phyloP scores from a whole-genome alignment of 1,140 invertebrate species.

The Diuraphis noxia region DNA sequence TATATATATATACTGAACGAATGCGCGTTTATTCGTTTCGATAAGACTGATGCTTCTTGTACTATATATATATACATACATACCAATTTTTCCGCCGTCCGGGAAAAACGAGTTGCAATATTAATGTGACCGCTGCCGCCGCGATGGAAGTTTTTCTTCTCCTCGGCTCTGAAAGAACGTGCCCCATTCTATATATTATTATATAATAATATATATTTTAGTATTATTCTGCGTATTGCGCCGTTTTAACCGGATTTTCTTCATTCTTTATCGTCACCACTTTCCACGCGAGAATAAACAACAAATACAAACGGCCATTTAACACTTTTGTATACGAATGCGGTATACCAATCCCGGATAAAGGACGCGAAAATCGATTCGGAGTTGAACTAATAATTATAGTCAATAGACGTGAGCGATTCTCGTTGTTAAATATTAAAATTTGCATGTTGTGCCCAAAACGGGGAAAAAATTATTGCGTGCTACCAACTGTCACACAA shows the following conservation, averaged over 20 bases:
- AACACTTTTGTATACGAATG: neutral
- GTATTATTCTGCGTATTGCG: neutral
- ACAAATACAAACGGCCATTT: neutral
- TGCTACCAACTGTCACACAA: neutral
- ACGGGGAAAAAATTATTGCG: neutral
- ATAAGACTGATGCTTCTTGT: slow-evolving; percentile 49
- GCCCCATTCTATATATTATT: neutral
- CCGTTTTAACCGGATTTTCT: neutral
- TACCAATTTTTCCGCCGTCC: neutral
- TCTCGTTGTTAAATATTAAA: neutral
- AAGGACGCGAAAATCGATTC: neutral
- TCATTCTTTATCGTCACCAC: neutral
- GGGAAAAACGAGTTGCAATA: slow-evolving; percentile 43
- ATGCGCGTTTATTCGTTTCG: slow-evolving; percentile 44
- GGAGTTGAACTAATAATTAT: neutral
- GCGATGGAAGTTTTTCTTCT: neutral
- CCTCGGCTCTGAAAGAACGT: neutral
- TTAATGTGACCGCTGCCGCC: slow-evolving; percentile 42
- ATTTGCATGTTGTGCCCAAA: neutral
- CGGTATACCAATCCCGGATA: neutral
- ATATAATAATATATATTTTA: neutral
- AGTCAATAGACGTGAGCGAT: neutral
- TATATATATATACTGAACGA: slow-evolving; percentile 12
- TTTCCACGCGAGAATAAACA: neutral
- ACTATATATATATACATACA: neutral